Base-by-base conservation (phyloP, 2,888 invertebrate species). In the Calameuta idolon region DNA sequence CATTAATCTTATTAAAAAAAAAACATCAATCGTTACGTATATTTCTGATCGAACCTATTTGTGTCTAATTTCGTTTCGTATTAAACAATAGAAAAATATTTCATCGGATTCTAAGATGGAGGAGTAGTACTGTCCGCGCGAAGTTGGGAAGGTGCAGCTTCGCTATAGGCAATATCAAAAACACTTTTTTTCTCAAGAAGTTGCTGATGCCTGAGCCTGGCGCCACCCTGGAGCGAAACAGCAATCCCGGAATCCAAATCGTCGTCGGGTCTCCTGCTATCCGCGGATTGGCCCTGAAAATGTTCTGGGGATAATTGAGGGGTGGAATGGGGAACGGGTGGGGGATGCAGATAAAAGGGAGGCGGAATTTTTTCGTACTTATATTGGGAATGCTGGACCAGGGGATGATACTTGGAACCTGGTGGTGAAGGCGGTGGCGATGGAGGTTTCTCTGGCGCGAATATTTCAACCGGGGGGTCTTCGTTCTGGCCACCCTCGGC, bases 101-200 rank as follows among this genome's bases (percentile, higher is more conserved):
- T 55, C 23, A 23, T 55, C 9, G 9, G 23, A 23, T 55, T 55
- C 9, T 81, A 92, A 87, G 92, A 92, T 83, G 96, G 95, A 73
- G 96, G 96, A 11, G 96, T 95, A 86, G 95, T 95, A 90, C 96
- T 97, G 83, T 96, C 96, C 31, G 96, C 95, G 87, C 96, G 92
- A 77, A 97, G 92, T 88, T 96, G 96, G 87, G 96, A 96, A 0
- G 97, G 97, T 84, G 97, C 96, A 86, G 98, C 96, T 87, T 97
- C 97, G 87, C 96, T 97, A 89, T 98, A 98, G 0, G 97, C 97
- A 84, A 98, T 98, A 11, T 97, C 97, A 88, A 98, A 98, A 37
- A 98, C 95, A 89, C 97, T 98, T 89, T 98, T 97, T 92, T 98
- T 98, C 87, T 97, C 97, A 80, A 94, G 85, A 78, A 93, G 89